Percentiles rank a stretch among this genome's conserved stretches.
phyloP scores from a whole-genome alignment of 2,888 invertebrate genomes.

The Lycophotia porphyrea region DNA sequence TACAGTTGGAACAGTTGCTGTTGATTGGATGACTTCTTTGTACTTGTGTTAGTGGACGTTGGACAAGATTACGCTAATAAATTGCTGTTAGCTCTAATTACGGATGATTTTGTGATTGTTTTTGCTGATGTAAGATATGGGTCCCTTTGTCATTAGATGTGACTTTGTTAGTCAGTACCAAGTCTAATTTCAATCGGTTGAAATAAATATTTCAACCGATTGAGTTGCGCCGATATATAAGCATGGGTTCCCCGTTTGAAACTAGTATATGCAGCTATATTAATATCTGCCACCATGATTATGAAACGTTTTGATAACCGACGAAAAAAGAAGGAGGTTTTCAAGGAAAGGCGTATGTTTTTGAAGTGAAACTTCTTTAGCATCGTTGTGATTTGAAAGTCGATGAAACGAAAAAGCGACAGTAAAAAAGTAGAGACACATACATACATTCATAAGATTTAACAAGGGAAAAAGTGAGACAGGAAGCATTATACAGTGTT shows the following conservation, averaged over 20 bases:
- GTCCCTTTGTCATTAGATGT: constrained; percentile 3
- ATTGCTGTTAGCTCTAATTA: constrained; percentile 54
- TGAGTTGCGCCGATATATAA: background rate
- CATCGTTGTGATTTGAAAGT: too few species aligned
- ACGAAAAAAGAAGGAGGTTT: background rate
- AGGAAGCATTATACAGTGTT: too few species aligned
- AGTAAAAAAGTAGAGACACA: too few species aligned
- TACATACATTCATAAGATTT: too few species aligned
- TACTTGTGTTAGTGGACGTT: constrained; percentile 36
- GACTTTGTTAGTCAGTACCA: background rate
- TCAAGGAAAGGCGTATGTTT: background rate
- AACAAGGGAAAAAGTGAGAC: too few species aligned
- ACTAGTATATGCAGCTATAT: background rate
- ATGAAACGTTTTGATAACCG: background rate
- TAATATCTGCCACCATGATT: background rate
- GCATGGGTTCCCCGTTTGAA: background rate
- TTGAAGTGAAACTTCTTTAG: too few species aligned
- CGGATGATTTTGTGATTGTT: constrained; percentile 49
- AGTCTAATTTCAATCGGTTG: too few species aligned
- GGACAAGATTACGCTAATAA: constrained; percentile 49
- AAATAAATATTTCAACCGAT: background rate
- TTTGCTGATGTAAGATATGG: constrained; percentile 17
- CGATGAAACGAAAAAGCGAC: too few species aligned
- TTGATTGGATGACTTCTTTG: constrained; percentile 60
- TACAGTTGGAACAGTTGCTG: constrained; percentile 38